phyloP scores from a whole-genome alignment of 1,140 invertebrate species.

The Hyles vespertilio region DNA sequence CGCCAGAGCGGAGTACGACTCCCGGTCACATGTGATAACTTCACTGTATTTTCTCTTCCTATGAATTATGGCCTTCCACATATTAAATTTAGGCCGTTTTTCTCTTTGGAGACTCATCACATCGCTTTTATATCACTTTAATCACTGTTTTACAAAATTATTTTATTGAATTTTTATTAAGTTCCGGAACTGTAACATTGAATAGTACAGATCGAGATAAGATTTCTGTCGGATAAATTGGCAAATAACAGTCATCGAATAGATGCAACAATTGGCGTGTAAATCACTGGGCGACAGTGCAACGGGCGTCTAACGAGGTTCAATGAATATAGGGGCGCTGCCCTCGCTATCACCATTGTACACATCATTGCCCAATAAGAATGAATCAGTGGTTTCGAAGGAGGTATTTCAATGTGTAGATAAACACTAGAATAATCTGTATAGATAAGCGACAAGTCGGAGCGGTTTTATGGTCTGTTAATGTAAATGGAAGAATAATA shows the following conservation, averaged over 20 bases:
- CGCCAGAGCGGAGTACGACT: slow-evolving; percentile 61
- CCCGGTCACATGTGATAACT: slow-evolving; percentile 51
- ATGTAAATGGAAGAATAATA: too few relatives aligned
- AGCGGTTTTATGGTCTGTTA: too few relatives aligned
- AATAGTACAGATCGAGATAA: slow-evolving; percentile 5
- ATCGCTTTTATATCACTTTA: slow-evolving; percentile 30
- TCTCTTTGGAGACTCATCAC: slow-evolving; percentile 64
- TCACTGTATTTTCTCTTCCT: slow-evolving; percentile 69
- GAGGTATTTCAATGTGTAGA: too few relatives aligned
- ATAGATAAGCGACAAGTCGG: too few relatives aligned
- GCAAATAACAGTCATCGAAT: slow-evolving; percentile 22
- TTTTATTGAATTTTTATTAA: too few relatives aligned
- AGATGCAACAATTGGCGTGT: slow-evolving; percentile 49
- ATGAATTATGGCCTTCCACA: slow-evolving; percentile 69
- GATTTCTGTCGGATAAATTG: slow-evolving; percentile 22
- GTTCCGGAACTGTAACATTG: background rate
- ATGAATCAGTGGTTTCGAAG: background rate
- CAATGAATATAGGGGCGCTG: slow-evolving; percentile 59
- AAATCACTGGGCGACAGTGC: slow-evolving; percentile 43
- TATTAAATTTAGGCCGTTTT: slow-evolving; percentile 54
- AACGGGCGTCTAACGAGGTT: slow-evolving; percentile 48
- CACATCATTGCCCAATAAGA: slow-evolving; percentile 6
- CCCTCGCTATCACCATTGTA: slow-evolving; percentile 20
- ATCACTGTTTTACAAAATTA: too few relatives aligned
- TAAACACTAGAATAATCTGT: background rate